Evolutionary conservation across 2,113 vertebrate species (phyloP), one percentile per base, ranked within the genome.

Genomic region (Marcusenius ussheri): DNA sequence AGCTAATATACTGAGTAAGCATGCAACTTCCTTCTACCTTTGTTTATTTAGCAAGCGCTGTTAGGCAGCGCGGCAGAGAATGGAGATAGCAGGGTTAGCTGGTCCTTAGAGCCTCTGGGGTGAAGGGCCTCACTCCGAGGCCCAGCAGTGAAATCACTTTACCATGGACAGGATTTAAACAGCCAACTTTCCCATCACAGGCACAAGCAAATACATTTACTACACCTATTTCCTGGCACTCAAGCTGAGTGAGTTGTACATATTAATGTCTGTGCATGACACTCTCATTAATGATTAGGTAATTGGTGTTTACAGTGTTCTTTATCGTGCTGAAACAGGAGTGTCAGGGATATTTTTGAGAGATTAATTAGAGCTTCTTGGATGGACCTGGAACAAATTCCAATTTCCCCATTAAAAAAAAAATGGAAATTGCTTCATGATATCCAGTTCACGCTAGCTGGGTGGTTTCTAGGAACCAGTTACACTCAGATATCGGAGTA

Each of bases 1-100:
- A 0, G 98, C 98, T 89, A 98, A 98, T 90, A 98, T 98, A 91
- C 96, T 98, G 91, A 98, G 98, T 98, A 94, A 97, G 97, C 96
- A 3, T n/a, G 6, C 13, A 10, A 46, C 85, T 80, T 80, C 35
- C 3, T 19, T 42, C 17, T 80, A 80, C 31, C 17, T 42, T 70
- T 70, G n/a, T 70, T 70, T 31, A 70, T 70, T 66, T 11, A 27
- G 62, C n/a, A 27, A 66, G n/a, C 1, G n/a, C n/a, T 27, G 13
- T 27, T 31, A 66, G 27, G 62, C 62, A 66, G 62, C 2, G 9
- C 0, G 62, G 31, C 62, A 66, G 62, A 66, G 62, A 27, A 66
- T 66, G 6, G 58, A n/a, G n/a, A 3, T 3, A 66, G n/a, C n/a
- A 11, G 62, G 62, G 62, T 13, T 27, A 66, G 62, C 24, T n/a